A percentile compares a stretch with the other conserved stretches of the same genome.
phyloP scores from a whole-genome alignment of 2,888 invertebrate genomes.

The Kryphioiulus occultus region DNA sequence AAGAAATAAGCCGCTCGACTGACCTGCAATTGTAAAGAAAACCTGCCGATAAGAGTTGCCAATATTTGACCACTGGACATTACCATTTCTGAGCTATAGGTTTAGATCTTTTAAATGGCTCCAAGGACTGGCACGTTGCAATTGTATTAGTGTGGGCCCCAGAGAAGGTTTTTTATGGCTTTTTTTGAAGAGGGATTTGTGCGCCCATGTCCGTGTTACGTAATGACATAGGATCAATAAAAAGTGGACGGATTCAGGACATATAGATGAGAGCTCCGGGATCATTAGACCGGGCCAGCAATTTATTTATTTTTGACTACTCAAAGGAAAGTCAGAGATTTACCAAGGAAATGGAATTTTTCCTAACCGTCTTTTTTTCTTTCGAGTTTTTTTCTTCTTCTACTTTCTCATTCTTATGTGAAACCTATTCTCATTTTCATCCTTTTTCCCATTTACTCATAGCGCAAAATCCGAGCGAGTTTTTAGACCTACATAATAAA shows the following conservation, averaged over 20 bases:
- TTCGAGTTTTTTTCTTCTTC: neutral
- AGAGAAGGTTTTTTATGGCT: neutral
- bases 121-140: conserved; percentile 19
- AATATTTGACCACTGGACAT: conserved; percentile 30
- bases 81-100: neutral
- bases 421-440: conserved; percentile 31
- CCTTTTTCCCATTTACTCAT: conserved; percentile 16
- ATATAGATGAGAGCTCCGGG: conserved; percentile 37
- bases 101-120: conserved; percentile 19
- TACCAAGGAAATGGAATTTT: conserved; percentile 42
- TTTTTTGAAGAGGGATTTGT: conserved; percentile 14
- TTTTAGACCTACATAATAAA: neutral
- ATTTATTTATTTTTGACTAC: conserved; percentile 44
- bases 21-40: neutral
- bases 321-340: conserved; percentile 43
- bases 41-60: neutral
- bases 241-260: conserved; percentile 35
- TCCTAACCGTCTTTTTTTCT: neutral
- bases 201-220: conserved; percentile 28
- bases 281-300: conserved; percentile 39
- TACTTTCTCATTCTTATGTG: conserved; percentile 17
- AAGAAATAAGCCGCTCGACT: neutral
- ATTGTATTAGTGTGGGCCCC: neutral
- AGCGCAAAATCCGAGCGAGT: neutral
- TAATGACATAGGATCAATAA: conserved; percentile 31